Evolutionary conservation across 1,140 invertebrate genomes (phyloP).

Genomic region (Drosophila varians): DNA sequence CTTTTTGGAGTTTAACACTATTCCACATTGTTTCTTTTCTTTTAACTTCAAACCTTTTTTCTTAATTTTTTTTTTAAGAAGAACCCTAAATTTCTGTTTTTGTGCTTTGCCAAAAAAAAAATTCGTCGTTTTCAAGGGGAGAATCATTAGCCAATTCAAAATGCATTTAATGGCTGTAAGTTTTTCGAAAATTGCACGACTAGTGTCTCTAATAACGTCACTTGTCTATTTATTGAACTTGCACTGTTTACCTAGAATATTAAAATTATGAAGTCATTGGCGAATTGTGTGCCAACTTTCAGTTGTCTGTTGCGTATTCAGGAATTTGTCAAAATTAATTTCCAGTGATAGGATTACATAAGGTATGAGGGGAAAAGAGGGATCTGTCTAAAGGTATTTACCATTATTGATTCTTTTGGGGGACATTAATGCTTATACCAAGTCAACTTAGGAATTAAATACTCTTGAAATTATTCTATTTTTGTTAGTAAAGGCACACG

Average conservation of each 20-base stretch:
- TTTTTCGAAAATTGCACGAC: slow-evolving; percentile 11
- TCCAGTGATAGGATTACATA: slow-evolving; percentile 19
- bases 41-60: background rate
- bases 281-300: slow-evolving; percentile 47
- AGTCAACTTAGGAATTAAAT: slow-evolving; percentile 24
- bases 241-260: slow-evolving; percentile 36
- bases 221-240: slow-evolving; percentile 59
- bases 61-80: background rate
- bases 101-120: background rate
- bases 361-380: slow-evolving; percentile 1
- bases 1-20: background rate
- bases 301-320: background rate
- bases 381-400: background rate
- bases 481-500: slow-evolving; percentile 18
- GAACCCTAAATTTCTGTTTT: background rate
- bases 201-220: slow-evolving; percentile 58
- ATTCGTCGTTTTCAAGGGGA: background rate
- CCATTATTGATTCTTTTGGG: slow-evolving; percentile 23
- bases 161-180: slow-evolving; percentile 19
- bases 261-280: slow-evolving; percentile 54
- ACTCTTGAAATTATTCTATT: slow-evolving; percentile 37
- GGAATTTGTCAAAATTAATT: slow-evolving; percentile 29
- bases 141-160: background rate
- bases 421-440: slow-evolving; percentile 18
- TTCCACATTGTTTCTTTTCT: background rate